Evolutionary conservation across 2,888 invertebrate genomes (phyloP), one percentile per base, ranked within the genome.

Genomic region (Ametastegia equiseti): DNA sequence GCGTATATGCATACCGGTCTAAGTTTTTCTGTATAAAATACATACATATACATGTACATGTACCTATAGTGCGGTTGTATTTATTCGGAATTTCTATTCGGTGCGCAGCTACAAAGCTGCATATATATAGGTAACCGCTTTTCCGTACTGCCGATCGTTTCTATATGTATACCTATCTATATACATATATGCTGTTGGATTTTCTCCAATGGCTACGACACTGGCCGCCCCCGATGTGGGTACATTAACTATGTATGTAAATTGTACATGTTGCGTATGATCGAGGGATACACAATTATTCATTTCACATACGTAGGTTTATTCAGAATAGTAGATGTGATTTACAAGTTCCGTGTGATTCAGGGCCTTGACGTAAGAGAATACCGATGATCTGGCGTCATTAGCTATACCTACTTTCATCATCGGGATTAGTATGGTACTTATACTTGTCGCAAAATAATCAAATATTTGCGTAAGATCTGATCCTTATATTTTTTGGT

Each of bases 131-230:
- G 27, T 54, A 50, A 42, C 23, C 15, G 23, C 23, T 36, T 15
- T 15, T 54, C 65, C 36, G 13, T 67, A 13, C 65, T 39, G 19
- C 15, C 45, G 33, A 39, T 39, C 27, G 36, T 23, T 54, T 54
- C 54, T 54, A 54, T 54, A 23, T 19, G 19, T 19, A 3, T 42
- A 42, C 42, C 42, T 1, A 1, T 42, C 42, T 42, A 42, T 11
- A 42, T 42, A 47, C n/a, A 47, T n/a, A 23, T 54, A 54, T 54
- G 19, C n/a, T 54, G 23, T 54, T 19, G 54, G 54, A 54, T 54
- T 54, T 54, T 54, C 23, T n/a, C 13, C 19, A 63, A 63, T 67
- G 65, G 36, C 65, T 39, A 27, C n/a, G 36, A 67, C 39, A 67
- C 30, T 33, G 33, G 63, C 63, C 33, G 33, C 63, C 63, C 63